Evolutionary conservation across 2,797 vertebrate species (phyloP).

Genomic region (Anas capensis): DNA sequence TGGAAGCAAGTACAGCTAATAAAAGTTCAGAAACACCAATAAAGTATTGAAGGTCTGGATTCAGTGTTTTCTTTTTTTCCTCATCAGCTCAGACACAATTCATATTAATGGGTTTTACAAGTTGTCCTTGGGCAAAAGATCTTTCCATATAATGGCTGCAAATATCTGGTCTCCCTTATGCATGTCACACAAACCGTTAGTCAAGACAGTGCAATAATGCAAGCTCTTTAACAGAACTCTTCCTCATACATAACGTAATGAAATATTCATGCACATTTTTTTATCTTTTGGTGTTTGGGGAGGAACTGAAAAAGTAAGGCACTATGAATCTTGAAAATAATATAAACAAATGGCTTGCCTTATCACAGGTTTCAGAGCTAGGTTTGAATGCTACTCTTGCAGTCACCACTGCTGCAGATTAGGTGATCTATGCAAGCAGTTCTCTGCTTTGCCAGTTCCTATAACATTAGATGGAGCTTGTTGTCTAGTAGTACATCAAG

Average conservation of each 20-base stretch:
- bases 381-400: not conserved
- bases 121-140: slow-evolving; percentile 47
- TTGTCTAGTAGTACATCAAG: not conserved
- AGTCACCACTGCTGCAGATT: not conserved
- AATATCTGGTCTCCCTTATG: slow-evolving; percentile 51
- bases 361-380: not conserved
- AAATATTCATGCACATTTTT: not conserved
- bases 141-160: slow-evolving; percentile 34
- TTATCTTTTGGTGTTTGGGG: not conserved
- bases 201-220: slow-evolving; percentile 18
- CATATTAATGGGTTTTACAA: slow-evolving; percentile 58
- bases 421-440: not conserved
- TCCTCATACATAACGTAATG: not conserved
- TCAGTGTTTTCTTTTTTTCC: slow-evolving; percentile 47
- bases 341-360: not conserved
- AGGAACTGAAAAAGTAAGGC: not conserved
- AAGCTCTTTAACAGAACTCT: not conserved
- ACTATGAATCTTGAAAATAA: not conserved
- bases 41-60: slow-evolving; percentile 60
- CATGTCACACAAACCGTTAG: slow-evolving; percentile 26
- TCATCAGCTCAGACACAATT: slow-evolving; percentile 56
- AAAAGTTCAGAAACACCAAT: slow-evolving; percentile 61
- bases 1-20: slow-evolving; percentile 61
- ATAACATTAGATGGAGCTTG: not conserved
- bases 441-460: not conserved